Base-by-base conservation (phyloP, 2,113 vertebrate species). In the Pterophyllum scalare region DNA sequence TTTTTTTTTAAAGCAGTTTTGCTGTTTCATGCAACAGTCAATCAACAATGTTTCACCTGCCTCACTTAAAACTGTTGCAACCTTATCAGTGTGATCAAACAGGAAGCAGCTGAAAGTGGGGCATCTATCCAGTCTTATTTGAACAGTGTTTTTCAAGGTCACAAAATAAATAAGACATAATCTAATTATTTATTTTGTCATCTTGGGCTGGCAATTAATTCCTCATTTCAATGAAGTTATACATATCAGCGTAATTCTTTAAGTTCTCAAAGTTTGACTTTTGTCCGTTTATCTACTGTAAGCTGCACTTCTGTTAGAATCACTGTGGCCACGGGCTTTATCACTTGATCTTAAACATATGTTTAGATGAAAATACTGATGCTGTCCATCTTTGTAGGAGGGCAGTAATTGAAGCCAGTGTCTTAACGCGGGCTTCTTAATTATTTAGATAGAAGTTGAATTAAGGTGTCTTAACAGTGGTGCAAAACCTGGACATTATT, bases 1-100 rank as follows among this genome's bases (percentile, higher is more conserved):
- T 38, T 40, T 40, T 10, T 10, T 40, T 40, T 12, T 43, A 33
- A 7, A 43, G 12, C 3, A 12, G 40, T 43, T 43, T 43, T 43
- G 11, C 40, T 13, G 6, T 11, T 43, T 43, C 40, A 43, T 14
- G 12, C 12, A 43, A 13, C 40, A 43, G 3, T 43, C 11, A 49
- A 2, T 28, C 4, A 22, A 26, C 4, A 22, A 26, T 0, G 22
- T 40, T 67, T 67, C 40, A 70, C 0, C 40, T 49, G 43, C 43
- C 22, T 49, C 24, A 70, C 4, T 46, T 46, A 46, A 2, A 46
- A 9, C 40, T 49, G 43, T 7, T 13, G 24, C 17, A 49, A 38
- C 43, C 13, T 46, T 15, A 46, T 15, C 43, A 12, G 24, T 31
- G 65, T 24, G 46, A 15, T 70, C 64, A 70, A 49, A 28, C 64